Base-by-base conservation (phyloP, 2,888 invertebrate genomes). In the Smittia sp. region DNA sequence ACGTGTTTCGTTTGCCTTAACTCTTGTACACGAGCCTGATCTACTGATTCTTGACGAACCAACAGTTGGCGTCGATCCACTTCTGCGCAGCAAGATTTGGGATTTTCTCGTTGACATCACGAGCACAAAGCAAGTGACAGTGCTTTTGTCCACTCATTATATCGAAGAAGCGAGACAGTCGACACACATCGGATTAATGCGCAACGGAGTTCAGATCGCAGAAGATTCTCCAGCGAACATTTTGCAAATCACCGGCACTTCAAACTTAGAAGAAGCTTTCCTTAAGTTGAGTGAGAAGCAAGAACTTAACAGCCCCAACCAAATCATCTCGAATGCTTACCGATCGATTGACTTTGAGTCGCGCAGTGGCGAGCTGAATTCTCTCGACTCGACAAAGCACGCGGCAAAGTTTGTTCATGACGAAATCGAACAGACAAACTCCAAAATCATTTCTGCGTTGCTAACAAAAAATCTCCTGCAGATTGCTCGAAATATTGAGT, bases 121-220 rank as follows among this genome's bases (percentile, higher is more conserved):
- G 0, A 82, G 85, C 65, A 83, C 84, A 69, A 83, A 85, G 3
- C 86, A 88, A 0, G 87, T 87, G 18, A 89, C 93, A 0, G 89
- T 94, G 7, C 88, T 94, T 69, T 91, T 94, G 73, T 94, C 94
- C 0, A 94, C 94, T 1, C 94, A 94, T 81, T 94, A 94, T 79
- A 93, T 94, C 72, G 94, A 94, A 79, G 94, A 94, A 82, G 90
- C 93, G 0, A 87, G 87, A 78, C 88, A 89, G 78, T 90, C 91
- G 1, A 77, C 77, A 39, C 79, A 92, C 92, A 92, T 94, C 78
- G 94, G 94, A 39, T 83, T 94, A 70, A 89, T 94, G 84, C 85
- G 94, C 75, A 88, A 88, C 76, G 94, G 94, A 0, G 85, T 87
- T 75, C 83, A 94, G 4, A 79, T 94, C 66, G 92, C 91, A 0